Base-by-base conservation (phyloP, 2,888 invertebrate species). In the Melinopterus prodromus region DNA sequence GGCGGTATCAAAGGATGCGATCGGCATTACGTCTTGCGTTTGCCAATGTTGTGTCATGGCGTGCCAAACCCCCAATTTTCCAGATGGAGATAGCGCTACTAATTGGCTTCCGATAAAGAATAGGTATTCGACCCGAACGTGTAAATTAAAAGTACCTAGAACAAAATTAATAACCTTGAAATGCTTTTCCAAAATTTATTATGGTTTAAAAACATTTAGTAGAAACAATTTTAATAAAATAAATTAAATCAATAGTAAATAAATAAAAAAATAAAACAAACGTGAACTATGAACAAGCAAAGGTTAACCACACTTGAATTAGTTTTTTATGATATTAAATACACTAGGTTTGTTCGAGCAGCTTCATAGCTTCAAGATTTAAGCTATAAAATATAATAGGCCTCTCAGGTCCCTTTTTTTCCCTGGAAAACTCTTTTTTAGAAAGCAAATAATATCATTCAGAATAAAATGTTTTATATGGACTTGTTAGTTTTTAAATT, bases 31-130 rank as follows among this genome's bases (percentile, higher is more conserved):
- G 89, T 99, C 98, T 88, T 98, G 98, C 71, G 97, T 95, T 91
- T 99, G 99, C 98, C 99, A 99, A 89, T 99, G 98, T 86, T 98
- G 98, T 0, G 98, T 98, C 95, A 98, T 98, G 0, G 98, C 97
- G 89, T 99, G 99, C 99, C 99, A 99, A n/a, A 99, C 99, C 0
- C 99, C 99, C 26, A 99, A 96, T 90, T 98, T 98, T 6, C 97
- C 97, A 6, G 94, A 94, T 2, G 95, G 94, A 71, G 98, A 98
- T 36, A 99, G 91, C 0, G 99, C 99, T n/a, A 99, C 99, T 83
- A 99, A 90, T 88, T 99, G 99, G 84, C 97, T 98, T 0, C 99
- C 99, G 87, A 99, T 99, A 89, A 99, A 99, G 88, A 99, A 96
- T 78, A 99, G 91, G 89, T 98, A 97, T 87, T 99, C 99, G 7